Evolutionary conservation across 2,113 vertebrate genomes (phyloP).

Genomic region (Ursus arctos): DNA sequence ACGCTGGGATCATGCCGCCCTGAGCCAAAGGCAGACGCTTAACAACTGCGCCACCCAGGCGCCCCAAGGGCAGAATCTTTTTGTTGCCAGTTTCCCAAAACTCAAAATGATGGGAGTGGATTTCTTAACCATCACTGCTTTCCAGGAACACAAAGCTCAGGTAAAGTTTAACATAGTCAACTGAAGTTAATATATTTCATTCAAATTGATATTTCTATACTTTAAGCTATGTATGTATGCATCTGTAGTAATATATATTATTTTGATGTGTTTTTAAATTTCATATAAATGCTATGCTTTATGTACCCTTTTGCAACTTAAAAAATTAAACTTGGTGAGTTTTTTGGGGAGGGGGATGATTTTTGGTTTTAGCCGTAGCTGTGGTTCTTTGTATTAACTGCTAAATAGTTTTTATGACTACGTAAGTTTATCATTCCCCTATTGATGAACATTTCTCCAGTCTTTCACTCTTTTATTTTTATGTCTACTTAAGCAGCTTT

Average conservation of each 20-base stretch:
- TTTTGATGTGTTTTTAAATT: constrained; percentile 30
- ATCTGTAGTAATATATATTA: background rate
- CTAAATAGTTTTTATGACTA: background rate
- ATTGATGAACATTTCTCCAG: background rate
- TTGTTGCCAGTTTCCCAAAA: background rate
- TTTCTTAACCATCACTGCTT: background rate
- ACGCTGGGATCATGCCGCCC: too few relatives aligned
- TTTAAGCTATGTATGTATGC: background rate
- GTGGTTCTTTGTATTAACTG: background rate
- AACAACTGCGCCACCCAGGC: too few relatives aligned
- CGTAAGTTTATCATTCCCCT: background rate
- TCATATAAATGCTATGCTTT: background rate
- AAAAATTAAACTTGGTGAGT: constrained; percentile 21
- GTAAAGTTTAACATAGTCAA: background rate
- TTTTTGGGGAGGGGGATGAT: background rate
- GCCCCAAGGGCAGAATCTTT: background rate
- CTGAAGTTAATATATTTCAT: background rate
- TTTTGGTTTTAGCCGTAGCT: constrained; percentile 10
- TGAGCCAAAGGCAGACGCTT: too few relatives aligned
- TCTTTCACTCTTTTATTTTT: background rate
- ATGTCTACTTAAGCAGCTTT: constrained; percentile 36
- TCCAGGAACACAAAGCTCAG: background rate
- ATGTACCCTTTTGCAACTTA: background rate
- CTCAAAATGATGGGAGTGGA: background rate
- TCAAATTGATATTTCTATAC: background rate